phyloP scores from a whole-genome alignment of 92 coral and sea anemone species.

The Diadumene lineata region DNA sequence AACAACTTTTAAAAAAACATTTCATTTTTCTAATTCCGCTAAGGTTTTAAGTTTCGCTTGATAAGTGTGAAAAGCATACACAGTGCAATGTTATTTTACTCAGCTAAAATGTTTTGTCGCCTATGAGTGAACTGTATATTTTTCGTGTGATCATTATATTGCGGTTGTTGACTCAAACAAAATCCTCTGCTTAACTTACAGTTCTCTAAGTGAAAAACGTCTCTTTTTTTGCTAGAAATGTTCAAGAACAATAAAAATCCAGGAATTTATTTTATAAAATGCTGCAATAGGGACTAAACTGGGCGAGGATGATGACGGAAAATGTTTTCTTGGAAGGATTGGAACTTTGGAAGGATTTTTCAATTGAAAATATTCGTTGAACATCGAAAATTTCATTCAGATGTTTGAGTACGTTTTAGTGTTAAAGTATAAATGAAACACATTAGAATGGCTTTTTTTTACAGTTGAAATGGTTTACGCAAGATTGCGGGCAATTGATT shows the following conservation, averaged over 20 bases:
- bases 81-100: not conserved
- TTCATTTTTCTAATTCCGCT: too few relatives aligned
- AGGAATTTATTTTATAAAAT: too few relatives aligned
- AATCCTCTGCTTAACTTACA: too few relatives aligned
- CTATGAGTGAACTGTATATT: not conserved
- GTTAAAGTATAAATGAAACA: not conserved
- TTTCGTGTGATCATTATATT: too few relatives aligned
- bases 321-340: too few relatives aligned
- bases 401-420: not conserved
- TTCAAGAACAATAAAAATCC: not conserved
- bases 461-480: not conserved
- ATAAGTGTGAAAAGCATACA: not conserved
- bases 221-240: too few relatives aligned
- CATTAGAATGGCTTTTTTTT: not conserved
- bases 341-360: too few relatives aligned
- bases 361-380: too few relatives aligned
- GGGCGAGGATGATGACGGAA: not conserved
- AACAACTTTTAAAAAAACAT: not conserved
- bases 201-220: too few relatives aligned
- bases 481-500: not conserved
- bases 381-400: not conserved
- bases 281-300: too few relatives aligned
- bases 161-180: too few relatives aligned
- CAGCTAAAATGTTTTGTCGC: not conserved
- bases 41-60: not conserved